Evolutionary conservation across 2,797 vertebrate species (phyloP).

Genomic region (Cygnus olor): DNA sequence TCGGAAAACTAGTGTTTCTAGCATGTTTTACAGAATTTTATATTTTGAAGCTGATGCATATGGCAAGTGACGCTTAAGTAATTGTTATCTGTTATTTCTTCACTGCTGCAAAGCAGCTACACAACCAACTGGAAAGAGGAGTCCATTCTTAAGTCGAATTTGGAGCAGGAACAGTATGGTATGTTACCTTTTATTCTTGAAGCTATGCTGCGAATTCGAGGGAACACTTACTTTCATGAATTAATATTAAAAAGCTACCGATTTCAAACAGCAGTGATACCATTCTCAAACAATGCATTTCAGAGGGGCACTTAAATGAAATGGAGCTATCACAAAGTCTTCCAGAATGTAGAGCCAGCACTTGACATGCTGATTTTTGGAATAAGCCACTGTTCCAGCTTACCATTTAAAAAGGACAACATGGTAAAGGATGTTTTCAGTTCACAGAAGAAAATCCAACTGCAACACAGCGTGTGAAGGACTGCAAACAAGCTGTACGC

Average conservation of each 20-base stretch:
- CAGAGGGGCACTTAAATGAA: too few species aligned
- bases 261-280: neutral
- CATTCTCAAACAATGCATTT: neutral
- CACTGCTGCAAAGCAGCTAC: neutral
- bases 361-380: neutral
- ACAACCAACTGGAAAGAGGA: neutral
- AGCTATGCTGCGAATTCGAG: neutral
- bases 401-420: neutral
- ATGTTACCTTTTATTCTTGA: neutral
- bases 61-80: neutral
- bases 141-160: neutral
- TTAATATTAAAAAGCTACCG: neutral
- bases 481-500: neutral
- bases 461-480: rapidly evolving
- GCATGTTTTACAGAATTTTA: neutral
- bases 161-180: neutral
- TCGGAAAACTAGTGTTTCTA: neutral
- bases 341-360: neutral
- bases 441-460: neutral
- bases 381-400: neutral
- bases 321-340: neutral
- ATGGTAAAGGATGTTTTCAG: neutral
- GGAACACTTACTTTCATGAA: neutral
- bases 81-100: neutral
- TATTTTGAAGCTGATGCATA: neutral